phyloP scores from a whole-genome alignment of 2,113 vertebrate genomes.

The Nothocercus julius region DNA sequence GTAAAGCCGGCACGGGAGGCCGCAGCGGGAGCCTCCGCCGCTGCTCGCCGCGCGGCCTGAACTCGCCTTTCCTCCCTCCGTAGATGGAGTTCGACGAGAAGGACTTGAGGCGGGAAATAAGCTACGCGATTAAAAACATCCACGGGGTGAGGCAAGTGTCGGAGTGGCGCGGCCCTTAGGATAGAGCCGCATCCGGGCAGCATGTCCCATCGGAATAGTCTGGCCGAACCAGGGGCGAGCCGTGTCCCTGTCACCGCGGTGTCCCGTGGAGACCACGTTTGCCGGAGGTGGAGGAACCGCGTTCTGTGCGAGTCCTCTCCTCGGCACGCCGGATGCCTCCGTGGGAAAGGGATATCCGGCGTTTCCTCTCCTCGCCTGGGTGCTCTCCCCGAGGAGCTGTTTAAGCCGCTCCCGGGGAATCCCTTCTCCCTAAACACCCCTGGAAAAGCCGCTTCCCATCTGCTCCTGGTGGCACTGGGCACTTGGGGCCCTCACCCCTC shows the following conservation, averaged over 20 bases:
- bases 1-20: conserved; percentile 49
- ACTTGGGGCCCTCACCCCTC: accelerated
- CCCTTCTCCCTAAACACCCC: not conserved
- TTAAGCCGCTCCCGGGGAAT: accelerated
- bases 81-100: conserved; percentile 99
- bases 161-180: not conserved
- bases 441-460: not conserved
- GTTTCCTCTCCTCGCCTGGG: not conserved
- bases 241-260: accelerated
- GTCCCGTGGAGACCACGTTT: accelerated
- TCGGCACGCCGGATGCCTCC: not conserved
- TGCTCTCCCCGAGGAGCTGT: accelerated
- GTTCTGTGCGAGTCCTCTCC: accelerated
- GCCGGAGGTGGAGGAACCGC: accelerated
- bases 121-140: conserved; percentile 98
- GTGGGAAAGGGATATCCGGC: accelerated
- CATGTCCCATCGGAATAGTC: accelerated
- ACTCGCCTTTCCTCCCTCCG: accelerated
- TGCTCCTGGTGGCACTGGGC: too few relatives aligned
- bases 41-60: not conserved
- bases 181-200: accelerated
- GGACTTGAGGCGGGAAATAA: conserved; percentile 93
- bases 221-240: not conserved
- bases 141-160: conserved; percentile 95
- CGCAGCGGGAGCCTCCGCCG: too few relatives aligned